Percentiles rank a stretch among this genome's conserved stretches.
Conservation (phyloP, 2,797 vertebrate species). For the Eutrigla gurnardus region DNA sequence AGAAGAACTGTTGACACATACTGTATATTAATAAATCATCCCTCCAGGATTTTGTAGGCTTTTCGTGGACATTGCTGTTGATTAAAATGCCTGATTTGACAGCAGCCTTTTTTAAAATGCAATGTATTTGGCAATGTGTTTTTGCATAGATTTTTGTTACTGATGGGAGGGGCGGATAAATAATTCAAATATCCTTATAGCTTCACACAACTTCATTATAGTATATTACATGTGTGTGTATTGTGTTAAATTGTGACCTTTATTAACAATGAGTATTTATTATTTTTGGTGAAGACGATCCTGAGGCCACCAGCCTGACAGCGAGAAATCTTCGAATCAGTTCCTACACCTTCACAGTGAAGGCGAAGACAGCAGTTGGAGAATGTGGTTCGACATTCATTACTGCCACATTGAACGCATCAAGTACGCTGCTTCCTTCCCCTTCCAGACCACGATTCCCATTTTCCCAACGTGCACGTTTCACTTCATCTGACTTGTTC, state of each 20-base stretch:
- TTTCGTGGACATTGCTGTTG: too few species aligned
- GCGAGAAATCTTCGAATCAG: conserved; percentile 31
- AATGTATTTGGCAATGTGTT: too few species aligned
- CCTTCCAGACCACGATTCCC: neutral
- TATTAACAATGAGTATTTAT: neutral
- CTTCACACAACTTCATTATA: neutral
- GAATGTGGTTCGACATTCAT: conserved; percentile 6
- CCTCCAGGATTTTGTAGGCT: too few species aligned
- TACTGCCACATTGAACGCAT: neutral
- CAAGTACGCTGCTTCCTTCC: conserved; percentile 29
- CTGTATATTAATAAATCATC: too few species aligned
- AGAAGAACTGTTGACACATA: neutral
- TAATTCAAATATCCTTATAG: neutral
- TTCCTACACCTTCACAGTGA: conserved; percentile 66
- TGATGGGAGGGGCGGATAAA: too few species aligned
- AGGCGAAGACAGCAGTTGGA: conserved; percentile 71
- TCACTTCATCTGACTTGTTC: neutral
- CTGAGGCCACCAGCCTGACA: conserved; percentile 40
- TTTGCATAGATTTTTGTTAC: too few species aligned
- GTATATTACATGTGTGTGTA: neutral
- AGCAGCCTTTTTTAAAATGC: too few species aligned
- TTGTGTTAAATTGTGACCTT: neutral
- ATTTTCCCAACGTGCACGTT: neutral
- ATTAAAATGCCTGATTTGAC: too few species aligned
- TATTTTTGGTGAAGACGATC: conserved; percentile 27